A percentile compares a stretch with the other conserved stretches of the same genome.
These are phyloP conservation scores for Hemistola chrysoprasaria DNA, from an alignment of 2,888 invertebrate genomes.

Conservation along the genomic window DNA sequence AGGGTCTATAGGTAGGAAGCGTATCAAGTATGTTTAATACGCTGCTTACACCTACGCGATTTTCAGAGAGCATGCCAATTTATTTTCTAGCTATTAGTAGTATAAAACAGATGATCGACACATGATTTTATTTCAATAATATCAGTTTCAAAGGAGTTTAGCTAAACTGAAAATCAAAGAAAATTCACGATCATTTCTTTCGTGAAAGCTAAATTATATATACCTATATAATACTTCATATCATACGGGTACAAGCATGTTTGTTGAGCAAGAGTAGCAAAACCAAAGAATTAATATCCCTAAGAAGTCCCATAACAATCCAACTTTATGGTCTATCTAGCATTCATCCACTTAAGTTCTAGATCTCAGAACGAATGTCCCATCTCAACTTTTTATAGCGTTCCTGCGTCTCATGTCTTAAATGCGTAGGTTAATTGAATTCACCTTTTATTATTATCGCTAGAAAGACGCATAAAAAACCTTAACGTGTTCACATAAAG, in stretches of 20 bases:
- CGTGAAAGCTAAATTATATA: too few relatives aligned
- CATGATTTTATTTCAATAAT: too few relatives aligned
- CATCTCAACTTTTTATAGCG: slow-evolving; percentile 41
- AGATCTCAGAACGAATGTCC: slow-evolving; percentile 37
- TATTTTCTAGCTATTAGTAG: too few relatives aligned
- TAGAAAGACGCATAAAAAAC: slow-evolving; percentile 32
- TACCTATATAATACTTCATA: too few relatives aligned
- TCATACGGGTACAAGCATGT: neutral
- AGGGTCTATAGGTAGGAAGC: too few relatives aligned
- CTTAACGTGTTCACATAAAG: slow-evolving; percentile 29
- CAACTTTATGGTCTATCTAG: slow-evolving; percentile 26
- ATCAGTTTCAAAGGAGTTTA: too few relatives aligned
- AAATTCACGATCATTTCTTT: too few relatives aligned
- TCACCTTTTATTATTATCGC: slow-evolving; percentile 44
- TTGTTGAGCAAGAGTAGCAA: neutral
- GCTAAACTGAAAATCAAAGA: too few relatives aligned
- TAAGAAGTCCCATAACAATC: slow-evolving; percentile 5
- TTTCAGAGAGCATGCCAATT: too few relatives aligned
- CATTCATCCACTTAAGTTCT: slow-evolving; percentile 33
- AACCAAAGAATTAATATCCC: slow-evolving; percentile 6
- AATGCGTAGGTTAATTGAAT: slow-evolving; percentile 45
- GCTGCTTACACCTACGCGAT: too few relatives aligned
- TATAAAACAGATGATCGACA: too few relatives aligned
- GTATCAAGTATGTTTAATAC: too few relatives aligned
- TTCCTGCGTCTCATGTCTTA: slow-evolving; percentile 31